Base-by-base conservation (phyloP, 2,113 vertebrate species). In the Tylochromis polylepis region DNA sequence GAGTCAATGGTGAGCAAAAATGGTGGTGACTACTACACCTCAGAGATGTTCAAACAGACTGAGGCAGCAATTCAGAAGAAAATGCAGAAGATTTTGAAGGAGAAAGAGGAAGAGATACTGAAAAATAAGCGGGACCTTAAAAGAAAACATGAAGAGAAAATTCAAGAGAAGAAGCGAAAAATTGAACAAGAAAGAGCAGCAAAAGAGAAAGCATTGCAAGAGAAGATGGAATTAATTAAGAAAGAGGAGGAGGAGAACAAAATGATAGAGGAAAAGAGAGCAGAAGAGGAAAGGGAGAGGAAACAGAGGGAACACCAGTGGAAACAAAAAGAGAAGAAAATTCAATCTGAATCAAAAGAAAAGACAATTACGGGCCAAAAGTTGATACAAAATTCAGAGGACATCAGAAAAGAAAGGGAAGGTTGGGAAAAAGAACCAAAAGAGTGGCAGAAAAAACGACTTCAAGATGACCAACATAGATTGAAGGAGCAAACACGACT, bases 1-100 rank as follows among this genome's bases (percentile, higher is more conserved):
- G 55, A 93, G 22, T 3, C 20, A 8, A 75, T 93, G 89, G 51
- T 93, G 7, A 41, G 2, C 4, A 6, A 67, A 59, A 94, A 94
- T 8, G 85, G 75, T 0, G 80, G 51, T 1, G n/a, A 36, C 6
- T 82, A 49, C 82, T 94, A 86, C 87, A 87, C 67, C 18, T 79
- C 86, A 24, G 88, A 87, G 8, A 41, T 87, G 38, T 85, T 89
- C 36, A 5, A 36, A 27, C 41, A 84, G 2, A 58, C 87, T 1
- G 86, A 93, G 4, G 41, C 8, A 1, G 85, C 31, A 20, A 84
- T 79, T 18, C 24, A 84, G 15, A 82, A 84, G 18, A 55, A 90
- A 59, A 24, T 11, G 53, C 8, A 55, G 18, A 55, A 55, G 20
- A 55, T 55, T 3, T 4, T 55, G 20, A n/a, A n/a, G 53, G 6